Evolutionary conservation across 2,113 vertebrate genomes (phyloP).

Genomic region (Chionodraco myersi): DNA sequence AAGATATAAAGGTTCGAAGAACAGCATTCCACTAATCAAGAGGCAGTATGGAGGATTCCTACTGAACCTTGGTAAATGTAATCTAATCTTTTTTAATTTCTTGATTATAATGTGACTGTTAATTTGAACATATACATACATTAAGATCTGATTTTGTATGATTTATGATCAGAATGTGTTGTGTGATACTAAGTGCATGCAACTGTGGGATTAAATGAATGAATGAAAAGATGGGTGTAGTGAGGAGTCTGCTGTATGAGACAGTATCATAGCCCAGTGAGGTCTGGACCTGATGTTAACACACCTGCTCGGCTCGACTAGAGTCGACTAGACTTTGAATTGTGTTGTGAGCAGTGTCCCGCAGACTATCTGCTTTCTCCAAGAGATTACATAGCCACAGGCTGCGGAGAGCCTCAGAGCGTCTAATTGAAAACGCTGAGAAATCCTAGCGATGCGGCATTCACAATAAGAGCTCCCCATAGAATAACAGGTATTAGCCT

Average conservation of each 20-base stretch:
- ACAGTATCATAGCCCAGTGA: neutral
- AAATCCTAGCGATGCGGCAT: constrained; percentile 59
- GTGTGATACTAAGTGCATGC: neutral
- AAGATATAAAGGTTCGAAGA: too few relatives aligned
- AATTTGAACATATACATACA: neutral
- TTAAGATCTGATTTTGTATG: neutral
- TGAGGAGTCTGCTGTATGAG: constrained; percentile 12
- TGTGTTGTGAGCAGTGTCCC: constrained; percentile 56
- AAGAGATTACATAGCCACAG: constrained; percentile 73
- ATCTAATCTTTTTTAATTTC: neutral
- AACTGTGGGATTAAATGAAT: neutral
- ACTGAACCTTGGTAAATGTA: neutral
- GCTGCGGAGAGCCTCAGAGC: constrained; percentile 68
- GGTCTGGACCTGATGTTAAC: constrained; percentile 30
- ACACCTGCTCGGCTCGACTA: constrained; percentile 15
- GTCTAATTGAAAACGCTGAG: constrained; percentile 80
- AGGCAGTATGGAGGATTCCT: neutral
- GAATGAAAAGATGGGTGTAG: constrained; percentile 3
- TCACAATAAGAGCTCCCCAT: constrained; percentile 64
- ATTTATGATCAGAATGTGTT: neutral
- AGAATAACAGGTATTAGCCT: constrained; percentile 75
- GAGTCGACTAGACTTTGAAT: constrained; percentile 44
- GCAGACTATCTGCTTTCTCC: constrained; percentile 57
- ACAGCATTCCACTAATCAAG: too few relatives aligned
- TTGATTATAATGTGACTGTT: neutral